A percentile compares a stretch with the other conserved stretches of the same genome.
phyloP scores from a whole-genome alignment of 2,888 invertebrate species.

The Aspidiotus rigidus region DNA sequence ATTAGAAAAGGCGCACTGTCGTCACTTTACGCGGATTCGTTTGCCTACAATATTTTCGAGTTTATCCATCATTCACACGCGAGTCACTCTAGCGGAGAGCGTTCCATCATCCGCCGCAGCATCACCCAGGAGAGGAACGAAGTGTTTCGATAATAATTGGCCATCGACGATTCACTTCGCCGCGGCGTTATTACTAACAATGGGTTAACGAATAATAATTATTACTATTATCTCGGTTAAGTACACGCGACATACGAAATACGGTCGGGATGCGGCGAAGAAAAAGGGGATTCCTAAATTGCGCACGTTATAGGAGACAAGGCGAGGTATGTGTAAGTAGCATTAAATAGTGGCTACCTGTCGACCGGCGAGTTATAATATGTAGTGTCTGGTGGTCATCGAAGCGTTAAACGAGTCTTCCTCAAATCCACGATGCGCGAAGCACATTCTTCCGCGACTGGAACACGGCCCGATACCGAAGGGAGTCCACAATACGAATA shows the following conservation, averaged over 20 bases:
- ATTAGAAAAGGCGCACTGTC: no score
- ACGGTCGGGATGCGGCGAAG: slow-evolving; percentile 1
- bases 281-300: slow-evolving; percentile 28
- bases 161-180: no score
- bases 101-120: no score
- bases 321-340: slow-evolving; percentile 18
- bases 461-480: slow-evolving; percentile 15
- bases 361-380: slow-evolving; percentile 25
- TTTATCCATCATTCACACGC: no score
- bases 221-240: slow-evolving; percentile 31
- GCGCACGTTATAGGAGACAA: slow-evolving; percentile 4
- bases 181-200: slow-evolving; percentile 5
- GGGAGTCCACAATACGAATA: slow-evolving; percentile 13
- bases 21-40: no score
- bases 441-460: slow-evolving; percentile 30
- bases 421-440: slow-evolving; percentile 29
- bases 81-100: no score
- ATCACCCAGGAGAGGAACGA: no score
- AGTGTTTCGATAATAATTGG: no score
- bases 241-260: slow-evolving; percentile 25
- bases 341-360: slow-evolving; percentile 30
- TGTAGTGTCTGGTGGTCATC: slow-evolving; percentile 30
- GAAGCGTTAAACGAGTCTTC: slow-evolving; percentile 30
- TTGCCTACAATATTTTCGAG: no score
- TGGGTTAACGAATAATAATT: slow-evolving; percentile 23